phyloP scores from a whole-genome alignment of 1,140 invertebrate genomes.

The Drosophila elegans region DNA sequence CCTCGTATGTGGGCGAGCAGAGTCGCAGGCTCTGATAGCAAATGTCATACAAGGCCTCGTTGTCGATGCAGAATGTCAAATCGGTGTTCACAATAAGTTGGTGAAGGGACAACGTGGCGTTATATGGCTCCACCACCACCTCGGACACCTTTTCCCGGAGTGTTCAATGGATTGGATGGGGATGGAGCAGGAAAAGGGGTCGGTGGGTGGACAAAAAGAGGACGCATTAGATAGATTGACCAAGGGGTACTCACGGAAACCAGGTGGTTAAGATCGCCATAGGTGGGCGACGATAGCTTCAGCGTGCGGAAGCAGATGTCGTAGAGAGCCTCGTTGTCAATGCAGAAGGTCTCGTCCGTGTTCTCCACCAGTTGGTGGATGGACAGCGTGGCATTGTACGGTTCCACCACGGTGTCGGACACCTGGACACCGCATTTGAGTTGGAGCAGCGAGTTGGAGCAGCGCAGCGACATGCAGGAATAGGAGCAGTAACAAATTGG shows the following conservation, averaged over 20 bases:
- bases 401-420: conserved; percentile 95
- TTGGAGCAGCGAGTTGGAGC: background rate
- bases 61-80: conserved; percentile 89
- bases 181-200: background rate
- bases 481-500: conserved; percentile 49
- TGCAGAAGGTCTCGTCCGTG: conserved; percentile 95
- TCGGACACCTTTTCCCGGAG: conserved; percentile 88
- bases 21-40: conserved; percentile 88
- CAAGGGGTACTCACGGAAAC: conserved; percentile 87
- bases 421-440: conserved; percentile 53
- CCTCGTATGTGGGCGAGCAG: conserved; percentile 93
- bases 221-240: conserved; percentile 68
- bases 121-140: conserved; percentile 91
- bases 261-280: conserved; percentile 94
- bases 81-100: conserved; percentile 93
- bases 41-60: conserved; percentile 89
- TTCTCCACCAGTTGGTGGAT: conserved; percentile 96
- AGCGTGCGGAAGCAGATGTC: conserved; percentile 97
- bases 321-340: conserved; percentile 96
- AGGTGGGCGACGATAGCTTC: conserved; percentile 94
- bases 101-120: conserved; percentile 92
- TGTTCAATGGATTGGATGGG: background rate
- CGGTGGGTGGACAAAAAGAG: conserved; percentile 40
- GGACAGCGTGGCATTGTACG: conserved; percentile 95
- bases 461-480: conserved; percentile 52